Evolutionary conservation across 2,113 vertebrate species (phyloP).

Genomic region (Perccottus glenii): DNA sequence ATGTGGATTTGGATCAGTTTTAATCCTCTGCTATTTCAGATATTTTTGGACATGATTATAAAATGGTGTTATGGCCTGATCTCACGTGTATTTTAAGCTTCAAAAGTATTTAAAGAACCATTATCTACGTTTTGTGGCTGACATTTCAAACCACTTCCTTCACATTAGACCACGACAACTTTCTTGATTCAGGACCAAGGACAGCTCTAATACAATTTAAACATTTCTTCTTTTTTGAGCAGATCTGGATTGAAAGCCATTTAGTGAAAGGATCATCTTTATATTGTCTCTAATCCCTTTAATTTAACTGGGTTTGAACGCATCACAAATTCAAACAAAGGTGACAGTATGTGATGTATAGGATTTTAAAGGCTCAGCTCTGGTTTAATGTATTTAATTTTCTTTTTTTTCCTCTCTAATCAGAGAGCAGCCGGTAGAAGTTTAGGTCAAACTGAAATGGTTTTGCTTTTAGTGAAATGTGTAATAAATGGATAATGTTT

Average conservation of each 20-base stretch:
- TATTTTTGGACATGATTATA: too few species aligned
- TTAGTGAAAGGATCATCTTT: background rate
- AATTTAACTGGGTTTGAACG: background rate
- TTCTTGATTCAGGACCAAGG: background rate
- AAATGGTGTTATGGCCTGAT: too few species aligned
- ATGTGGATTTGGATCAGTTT: too few species aligned
- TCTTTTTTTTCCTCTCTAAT: background rate
- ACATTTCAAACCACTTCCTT: too few species aligned
- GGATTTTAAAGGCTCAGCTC: background rate
- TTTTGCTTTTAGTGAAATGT: background rate
- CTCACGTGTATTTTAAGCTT: too few species aligned
- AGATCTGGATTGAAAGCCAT: too few species aligned
- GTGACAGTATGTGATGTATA: background rate
- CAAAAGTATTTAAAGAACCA: too few species aligned
- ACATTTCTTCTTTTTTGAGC: too few species aligned
- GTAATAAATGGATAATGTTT: background rate
- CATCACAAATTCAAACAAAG: background rate
- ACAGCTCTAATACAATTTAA: background rate
- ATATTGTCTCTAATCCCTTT: background rate
- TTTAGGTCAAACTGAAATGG: background rate
- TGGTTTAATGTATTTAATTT: background rate
- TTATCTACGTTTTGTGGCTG: too few species aligned
- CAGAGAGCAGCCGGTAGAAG: background rate
- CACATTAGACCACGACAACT: too few species aligned
- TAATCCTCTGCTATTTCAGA: too few species aligned